Evolutionary conservation across 2,888 invertebrate genomes (phyloP).

Genomic region (Chloroclysta siterata): DNA sequence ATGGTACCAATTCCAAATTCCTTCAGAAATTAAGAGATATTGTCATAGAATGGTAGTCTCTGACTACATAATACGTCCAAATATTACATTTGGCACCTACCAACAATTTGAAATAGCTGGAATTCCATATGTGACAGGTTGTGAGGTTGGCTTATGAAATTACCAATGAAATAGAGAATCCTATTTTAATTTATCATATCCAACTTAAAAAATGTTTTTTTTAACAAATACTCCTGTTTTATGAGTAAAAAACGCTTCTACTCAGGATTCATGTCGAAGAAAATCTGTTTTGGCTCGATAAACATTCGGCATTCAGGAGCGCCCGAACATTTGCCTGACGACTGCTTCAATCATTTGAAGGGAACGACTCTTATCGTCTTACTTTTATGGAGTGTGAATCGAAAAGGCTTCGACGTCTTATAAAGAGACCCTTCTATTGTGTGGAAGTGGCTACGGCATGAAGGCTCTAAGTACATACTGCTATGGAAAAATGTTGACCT

Average conservation of each 20-base stretch:
- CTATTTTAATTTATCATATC: too few species aligned
- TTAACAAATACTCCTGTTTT: constrained; percentile 35
- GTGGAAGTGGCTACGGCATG: constrained; percentile 70
- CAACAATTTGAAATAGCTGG: too few species aligned
- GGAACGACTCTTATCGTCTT: constrained; percentile 78
- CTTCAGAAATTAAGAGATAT: too few species aligned
- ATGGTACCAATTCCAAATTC: too few species aligned
- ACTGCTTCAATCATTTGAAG: constrained; percentile 74
- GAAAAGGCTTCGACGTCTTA: constrained; percentile 72
- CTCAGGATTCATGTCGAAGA: constrained; percentile 60
- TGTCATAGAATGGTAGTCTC: too few species aligned
- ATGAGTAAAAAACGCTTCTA: constrained; percentile 62
- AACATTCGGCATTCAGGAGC: constrained; percentile 55
- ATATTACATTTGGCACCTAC: too few species aligned
- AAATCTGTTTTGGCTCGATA: constrained; percentile 68
- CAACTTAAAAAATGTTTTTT: too few species aligned
- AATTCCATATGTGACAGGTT: too few species aligned
- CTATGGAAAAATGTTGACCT: constrained; percentile 33
- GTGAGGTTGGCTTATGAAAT: too few species aligned
- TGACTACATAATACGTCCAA: too few species aligned
- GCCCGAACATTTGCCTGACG: constrained; percentile 66
- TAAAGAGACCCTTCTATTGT: constrained; percentile 79
- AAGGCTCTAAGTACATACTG: constrained; percentile 57
- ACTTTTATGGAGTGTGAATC: constrained; percentile 80
- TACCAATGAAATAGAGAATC: too few species aligned